A percentile compares a stretch with the other conserved stretches of the same genome.
Conservation (phyloP, 2,113 vertebrate species). For the Uropsilus gracilis region DNA sequence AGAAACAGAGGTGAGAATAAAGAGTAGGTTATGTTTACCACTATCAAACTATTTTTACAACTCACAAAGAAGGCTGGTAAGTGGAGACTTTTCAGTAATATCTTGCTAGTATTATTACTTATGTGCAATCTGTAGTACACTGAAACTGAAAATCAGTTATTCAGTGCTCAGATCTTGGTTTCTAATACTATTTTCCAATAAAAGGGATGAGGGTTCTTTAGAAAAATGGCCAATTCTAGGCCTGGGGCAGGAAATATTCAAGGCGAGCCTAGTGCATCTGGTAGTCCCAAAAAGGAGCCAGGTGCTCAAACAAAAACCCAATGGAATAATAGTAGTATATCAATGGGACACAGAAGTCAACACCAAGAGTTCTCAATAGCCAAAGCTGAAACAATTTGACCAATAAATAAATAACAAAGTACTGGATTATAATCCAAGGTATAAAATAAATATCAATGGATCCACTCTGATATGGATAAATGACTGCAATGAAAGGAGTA, state of each 20-base stretch:
- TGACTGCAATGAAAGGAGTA: not conserved
- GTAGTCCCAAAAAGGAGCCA: not conserved
- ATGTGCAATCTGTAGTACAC: not conserved
- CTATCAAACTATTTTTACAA: not conserved
- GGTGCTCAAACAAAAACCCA: not conserved
- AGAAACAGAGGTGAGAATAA: not conserved
- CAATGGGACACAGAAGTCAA: not conserved
- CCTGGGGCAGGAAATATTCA: not conserved
- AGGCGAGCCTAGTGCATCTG: not conserved
- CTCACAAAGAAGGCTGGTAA: not conserved
- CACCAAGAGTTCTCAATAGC: not conserved
- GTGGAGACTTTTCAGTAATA: not conserved
- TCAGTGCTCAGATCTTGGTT: not conserved
- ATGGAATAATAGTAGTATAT: not conserved
- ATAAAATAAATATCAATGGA: not conserved
- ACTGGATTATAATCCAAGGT: not conserved
- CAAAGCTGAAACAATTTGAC: not conserved
- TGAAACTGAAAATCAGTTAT: not conserved
- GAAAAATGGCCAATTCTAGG: not conserved
- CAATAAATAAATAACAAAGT: not conserved
- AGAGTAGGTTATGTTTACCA: fast-evolving
- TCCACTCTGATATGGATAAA: not conserved
- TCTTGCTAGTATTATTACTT: not conserved
- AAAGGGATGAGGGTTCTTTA: not conserved
- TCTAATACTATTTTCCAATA: not conserved